Evolutionary conservation across 2,888 invertebrate species (phyloP).

Genomic region (Calameuta pallipes): DNA sequence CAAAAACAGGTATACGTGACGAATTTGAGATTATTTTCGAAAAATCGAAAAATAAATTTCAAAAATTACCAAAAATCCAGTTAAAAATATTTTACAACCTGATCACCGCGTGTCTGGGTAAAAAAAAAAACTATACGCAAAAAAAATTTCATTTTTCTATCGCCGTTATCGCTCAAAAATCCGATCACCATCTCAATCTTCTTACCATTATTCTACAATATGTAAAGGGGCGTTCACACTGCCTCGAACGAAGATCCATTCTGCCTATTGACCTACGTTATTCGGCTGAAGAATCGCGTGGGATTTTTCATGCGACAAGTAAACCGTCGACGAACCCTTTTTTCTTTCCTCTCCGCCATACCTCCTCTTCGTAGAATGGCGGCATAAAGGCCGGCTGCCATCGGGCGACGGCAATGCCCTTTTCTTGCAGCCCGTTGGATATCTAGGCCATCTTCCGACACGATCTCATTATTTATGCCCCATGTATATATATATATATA

Average conservation of each 20-base stretch:
- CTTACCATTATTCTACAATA: rapidly evolving
- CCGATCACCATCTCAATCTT: no score
- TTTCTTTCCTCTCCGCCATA: constrained; percentile 28
- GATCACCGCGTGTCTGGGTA: no score
- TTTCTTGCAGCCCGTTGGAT: constrained; percentile 54
- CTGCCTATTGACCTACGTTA: background rate
- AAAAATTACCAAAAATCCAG: no score
- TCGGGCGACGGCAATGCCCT: constrained; percentile 48
- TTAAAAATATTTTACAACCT: no score
- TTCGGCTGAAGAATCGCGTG: constrained; percentile 27
- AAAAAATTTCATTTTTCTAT: no score
- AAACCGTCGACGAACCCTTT: constrained; percentile 45
- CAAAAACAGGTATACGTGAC: no score
- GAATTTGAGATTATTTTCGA: no score
- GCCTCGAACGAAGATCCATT: background rate
- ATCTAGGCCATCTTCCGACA: constrained; percentile 61
- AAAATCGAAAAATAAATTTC: background rate
- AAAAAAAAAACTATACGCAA: no score
- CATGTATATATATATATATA: constrained; percentile 14
- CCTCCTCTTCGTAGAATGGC: constrained; percentile 13
- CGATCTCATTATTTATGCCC: constrained; percentile 53
- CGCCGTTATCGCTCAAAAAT: no score
- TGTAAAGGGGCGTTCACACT: background rate
- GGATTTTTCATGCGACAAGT: constrained; percentile 32
- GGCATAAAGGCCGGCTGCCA: constrained; percentile 22